phyloP scores from a whole-genome alignment of 1,140 invertebrate species.

The Drosophila pseudoobscura region DNA sequence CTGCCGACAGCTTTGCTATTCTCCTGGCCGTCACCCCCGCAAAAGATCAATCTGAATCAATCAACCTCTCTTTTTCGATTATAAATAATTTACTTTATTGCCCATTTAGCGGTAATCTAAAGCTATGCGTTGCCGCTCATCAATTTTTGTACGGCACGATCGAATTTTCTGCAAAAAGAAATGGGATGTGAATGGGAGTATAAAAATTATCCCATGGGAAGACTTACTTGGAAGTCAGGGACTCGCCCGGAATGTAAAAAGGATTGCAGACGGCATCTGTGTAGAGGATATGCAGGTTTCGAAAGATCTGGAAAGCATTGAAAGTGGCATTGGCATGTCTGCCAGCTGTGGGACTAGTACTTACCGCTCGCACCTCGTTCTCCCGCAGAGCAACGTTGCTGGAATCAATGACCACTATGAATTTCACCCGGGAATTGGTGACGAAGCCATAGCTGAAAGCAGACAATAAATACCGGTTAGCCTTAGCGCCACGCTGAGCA shows the following conservation, averaged over 20 bases:
- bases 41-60: too few relatives aligned
- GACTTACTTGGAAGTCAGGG: conserved; percentile 91
- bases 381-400: conserved; percentile 94
- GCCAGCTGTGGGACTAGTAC: conserved; percentile 17
- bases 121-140: conserved; percentile 84
- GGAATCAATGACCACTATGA: conserved; percentile 96
- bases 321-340: background rate
- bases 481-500: background rate
- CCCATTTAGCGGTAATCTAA: conserved; percentile 3
- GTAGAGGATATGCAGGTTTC: conserved; percentile 95
- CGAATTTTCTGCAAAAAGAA: conserved; percentile 86
- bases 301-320: conserved; percentile 88
- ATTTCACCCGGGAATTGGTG: conserved; percentile 98
- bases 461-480: conserved; percentile 47
- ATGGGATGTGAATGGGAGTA: conserved; percentile 2
- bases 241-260: conserved; percentile 95
- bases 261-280: conserved; percentile 97
- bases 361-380: conserved; percentile 96
- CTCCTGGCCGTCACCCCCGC: background rate
- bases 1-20: background rate
- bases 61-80: too few relatives aligned
- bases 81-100: conserved; percentile 38
- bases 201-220: background rate
- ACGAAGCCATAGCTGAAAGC: conserved; percentile 95
- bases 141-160: conserved; percentile 86